Base-by-base conservation (phyloP, 1,140 invertebrate genomes). In the Rhynchophorus ferrugineus region DNA sequence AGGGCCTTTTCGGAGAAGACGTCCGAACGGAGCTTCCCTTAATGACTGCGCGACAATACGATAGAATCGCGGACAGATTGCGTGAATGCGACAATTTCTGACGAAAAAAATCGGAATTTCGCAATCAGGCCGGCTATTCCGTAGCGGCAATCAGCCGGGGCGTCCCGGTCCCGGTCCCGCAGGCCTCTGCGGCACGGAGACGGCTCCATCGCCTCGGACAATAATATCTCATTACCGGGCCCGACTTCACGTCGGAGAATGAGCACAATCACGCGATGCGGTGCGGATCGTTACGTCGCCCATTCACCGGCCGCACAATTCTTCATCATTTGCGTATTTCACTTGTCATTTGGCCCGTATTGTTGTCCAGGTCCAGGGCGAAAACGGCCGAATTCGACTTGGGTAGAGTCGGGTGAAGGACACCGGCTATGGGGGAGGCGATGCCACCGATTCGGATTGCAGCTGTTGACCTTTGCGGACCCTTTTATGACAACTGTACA, bases 281-380 rank as follows among this genome's bases (percentile, higher is more conserved):
- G 58, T 63, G 56, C 43, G 56, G 65, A 62, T 68, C 67, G 64
- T 67, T 69, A 68, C 61, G 64, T 60, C 55, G 49, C 50, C 65
- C 64, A 68, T 68, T 68, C 66, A 68, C 64, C 65, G 63, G 55
- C 56, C 60, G 64, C 64, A 73, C 71, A 73, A 71, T 73, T 73
- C 71, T 73, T 73, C 71, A 72, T 73, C 71, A 73, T 73, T 73
- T 73, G 70, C 71, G 69, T 73, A 73, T 73, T 73, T 72, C 70
- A 73, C 69, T 72, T 73, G 71, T 72, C 71, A 73, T 73, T 73
- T 73, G 69, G 61, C 46, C 5, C 53, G 66, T 69, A 73, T 72
- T 73, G 70, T 73, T 59, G 43, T 51, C 57, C 49, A 21, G 50
- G 11, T 29, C 24, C 24, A 5, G 5, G 5, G 24, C 24, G 5